phyloP scores from a whole-genome alignment of 1,140 invertebrate genomes.

The Drosophila sucinea region DNA sequence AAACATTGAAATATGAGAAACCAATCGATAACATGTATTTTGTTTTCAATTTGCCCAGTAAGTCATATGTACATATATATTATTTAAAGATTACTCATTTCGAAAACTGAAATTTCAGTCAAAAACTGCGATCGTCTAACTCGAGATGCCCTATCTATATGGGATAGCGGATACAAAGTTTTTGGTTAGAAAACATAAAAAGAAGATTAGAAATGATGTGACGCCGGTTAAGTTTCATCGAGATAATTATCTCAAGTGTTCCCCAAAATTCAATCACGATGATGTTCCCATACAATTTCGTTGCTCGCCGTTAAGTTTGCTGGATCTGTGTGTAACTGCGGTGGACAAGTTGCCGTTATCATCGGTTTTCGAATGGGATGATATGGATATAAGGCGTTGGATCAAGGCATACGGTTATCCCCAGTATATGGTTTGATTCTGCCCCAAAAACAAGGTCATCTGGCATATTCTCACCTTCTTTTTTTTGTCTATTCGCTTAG shows the following conservation, averaged over 20 bases:
- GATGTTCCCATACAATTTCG: conserved; percentile 61
- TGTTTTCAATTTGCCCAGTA: background rate
- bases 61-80: background rate
- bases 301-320: conserved; percentile 31
- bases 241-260: conserved; percentile 17
- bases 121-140: background rate
- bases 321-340: conserved; percentile 45
- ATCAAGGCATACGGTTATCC: conserved; percentile 61
- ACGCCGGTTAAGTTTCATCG: conserved; percentile 40
- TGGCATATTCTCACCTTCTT: background rate
- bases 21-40: conserved; percentile 1
- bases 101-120: conserved; percentile 8
- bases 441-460: background rate
- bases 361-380: conserved; percentile 58
- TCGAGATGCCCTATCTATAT: conserved; percentile 60
- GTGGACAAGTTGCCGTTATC: conserved; percentile 63
- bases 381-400: conserved; percentile 58
- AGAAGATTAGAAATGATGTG: background rate
- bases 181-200: conserved; percentile 16
- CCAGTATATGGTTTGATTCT: conserved; percentile 59
- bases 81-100: conserved; percentile 1
- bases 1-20: conserved; percentile 38
- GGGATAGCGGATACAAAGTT: conserved; percentile 71
- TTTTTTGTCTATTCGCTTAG: conserved; percentile 23
- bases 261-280: conserved; percentile 52